These are phyloP conservation scores for Catostylus mosaicus DNA, from an alignment of 30 jellyfish, hydroid and myxozoan genomes.

Conservation along the genomic window DNA sequence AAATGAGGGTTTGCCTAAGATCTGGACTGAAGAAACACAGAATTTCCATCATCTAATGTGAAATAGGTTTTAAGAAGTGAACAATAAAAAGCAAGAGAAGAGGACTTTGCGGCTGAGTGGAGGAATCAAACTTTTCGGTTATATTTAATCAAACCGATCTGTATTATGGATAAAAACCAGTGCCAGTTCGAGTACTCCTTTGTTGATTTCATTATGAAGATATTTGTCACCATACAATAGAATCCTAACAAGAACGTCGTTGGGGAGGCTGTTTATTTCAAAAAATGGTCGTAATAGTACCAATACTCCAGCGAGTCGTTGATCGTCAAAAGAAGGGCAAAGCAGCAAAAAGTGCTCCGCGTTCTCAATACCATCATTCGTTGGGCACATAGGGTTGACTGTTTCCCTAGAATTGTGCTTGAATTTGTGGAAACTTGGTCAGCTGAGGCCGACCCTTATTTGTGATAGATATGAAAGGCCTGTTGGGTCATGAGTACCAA, in stretches of 20 bases:
- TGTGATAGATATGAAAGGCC: not conserved
- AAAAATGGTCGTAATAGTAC: not conserved
- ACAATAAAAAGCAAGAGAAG: no score
- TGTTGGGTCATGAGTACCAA: constrained; percentile 11
- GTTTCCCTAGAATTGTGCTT: not conserved
- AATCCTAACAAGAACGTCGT: not conserved
- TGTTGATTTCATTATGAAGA: not conserved
- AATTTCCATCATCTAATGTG: no score
- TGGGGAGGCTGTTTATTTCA: not conserved
- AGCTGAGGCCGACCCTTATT: constrained; percentile 17
- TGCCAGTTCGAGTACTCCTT: not conserved
- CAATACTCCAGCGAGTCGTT: not conserved
- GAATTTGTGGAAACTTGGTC: not conserved
- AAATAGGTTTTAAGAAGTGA: no score
- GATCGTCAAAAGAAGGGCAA: not conserved
- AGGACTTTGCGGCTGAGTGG: no score
- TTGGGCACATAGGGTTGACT: not conserved
- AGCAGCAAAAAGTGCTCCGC: constrained; percentile 5
- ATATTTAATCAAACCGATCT: no score
- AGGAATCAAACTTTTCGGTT: no score
- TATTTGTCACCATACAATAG: constrained; percentile 9
- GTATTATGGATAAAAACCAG: not conserved
- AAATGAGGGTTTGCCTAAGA: no score
- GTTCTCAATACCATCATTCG: no score
- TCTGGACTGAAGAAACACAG: no score